Base-by-base conservation (phyloP, 2,113 vertebrate genomes). In the Carettochelys insculpta region DNA sequence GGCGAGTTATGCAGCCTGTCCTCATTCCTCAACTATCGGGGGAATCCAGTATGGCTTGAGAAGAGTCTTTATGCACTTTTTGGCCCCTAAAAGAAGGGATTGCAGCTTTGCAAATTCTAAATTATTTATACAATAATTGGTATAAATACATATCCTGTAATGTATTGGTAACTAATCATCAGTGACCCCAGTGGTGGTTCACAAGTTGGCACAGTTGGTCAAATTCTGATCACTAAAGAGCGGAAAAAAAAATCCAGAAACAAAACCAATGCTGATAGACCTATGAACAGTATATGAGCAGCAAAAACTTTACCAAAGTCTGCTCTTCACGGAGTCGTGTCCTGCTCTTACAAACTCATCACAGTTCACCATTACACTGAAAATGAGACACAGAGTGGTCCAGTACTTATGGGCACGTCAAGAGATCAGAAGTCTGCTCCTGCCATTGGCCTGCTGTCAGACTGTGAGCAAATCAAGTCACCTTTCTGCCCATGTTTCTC, bases 311-410 rank as follows among this genome's bases (percentile, higher is more conserved):
- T 53, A 78, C n/a, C 58, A 25, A n/a, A 22, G 82, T 91, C 6
- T 80, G 25, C 79, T 90, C 54, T 88, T 76, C 86, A 87, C 94
- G 45, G 34, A 93, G 22, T 43, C 45, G 43, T 22, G 58, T 88
- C 82, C 84, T 80, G 22, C 83, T 91, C 84, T 93, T 45, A 68
- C 86, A 51, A 43, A n/a, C 50, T 95, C 56, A 80, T 92, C 87
- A 92, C 90, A 82, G 25, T 91, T 77, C 50, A 82, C 79, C 48
- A 52, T 51, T 52, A 78, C 13, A n/a, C 24, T 10, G n/a, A 8
- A 19, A 68, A 68, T 38, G 27, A n/a, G 9, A 14, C 19, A 34
- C 34, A 38, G 34, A 13, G 85, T 93, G 92, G 27, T 88, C 65
- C 73, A 6, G 43, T 88, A 78, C 90, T 80, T 38, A 93, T 51